Base-by-base conservation (phyloP, 64 coral and sea anemone species). In the Dendrophyllia cribrosa region DNA sequence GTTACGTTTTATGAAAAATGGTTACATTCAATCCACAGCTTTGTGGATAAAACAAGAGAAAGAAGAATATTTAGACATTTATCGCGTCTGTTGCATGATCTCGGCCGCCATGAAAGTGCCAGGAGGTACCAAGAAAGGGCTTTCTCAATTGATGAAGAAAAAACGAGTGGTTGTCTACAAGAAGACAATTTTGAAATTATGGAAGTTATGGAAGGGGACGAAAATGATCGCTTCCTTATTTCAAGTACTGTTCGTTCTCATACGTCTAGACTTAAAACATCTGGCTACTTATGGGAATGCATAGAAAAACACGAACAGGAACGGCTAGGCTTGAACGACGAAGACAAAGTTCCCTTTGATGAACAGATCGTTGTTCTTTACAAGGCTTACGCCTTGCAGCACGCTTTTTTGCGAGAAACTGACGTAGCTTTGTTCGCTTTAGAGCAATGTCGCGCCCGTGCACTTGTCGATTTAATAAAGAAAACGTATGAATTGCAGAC, bases 101-200 rank as follows among this genome's bases (percentile, higher is more conserved):
- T 88, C 3, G 86, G 68, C 23, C 17, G 74, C 4, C 70, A 88
- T 59, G 13, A n/a, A 0, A 14, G 22, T 1, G 85, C 85, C 11
- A 74, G 24, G 13, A 24, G 13, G 52, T 88, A 16, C 16, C 85
- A 88, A 61, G 53, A 74, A 88, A 88, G 17, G 75, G 12, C 75
- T 12, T 19, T 77, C 14, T 5, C 17, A 6, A 64, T 2, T 13
- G 61, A 64, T 64, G 61, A 17, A 64, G 19, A 20, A 20, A 2
- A 15, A 20, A 19, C 14, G 61, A 64, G 14, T 64, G 9, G 17
- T 13, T 19, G 4, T 19, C 1, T 4, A 20, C 61, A 64, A 64
- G 61, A 64, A 64, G 19, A 19, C 12, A 56, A 9, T 9, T 64
- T 64, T 20, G 14, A 64, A 20, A 19, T 64, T 2, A 64, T 64